These are phyloP conservation scores for Delia radicum DNA, from an alignment of 1,140 invertebrate species.

Conservation along the genomic window DNA sequence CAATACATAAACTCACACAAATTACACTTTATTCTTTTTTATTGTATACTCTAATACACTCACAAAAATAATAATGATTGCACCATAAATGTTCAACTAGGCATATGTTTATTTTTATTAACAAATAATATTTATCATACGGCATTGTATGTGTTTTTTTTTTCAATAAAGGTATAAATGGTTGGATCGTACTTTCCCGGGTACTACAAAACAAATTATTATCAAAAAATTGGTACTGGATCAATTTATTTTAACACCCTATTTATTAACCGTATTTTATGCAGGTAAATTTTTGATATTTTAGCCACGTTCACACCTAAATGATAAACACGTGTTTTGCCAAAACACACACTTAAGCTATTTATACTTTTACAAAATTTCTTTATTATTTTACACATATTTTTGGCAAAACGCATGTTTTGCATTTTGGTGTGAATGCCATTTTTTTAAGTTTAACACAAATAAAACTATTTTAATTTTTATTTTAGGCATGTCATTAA, in stretches of 20 bases:
- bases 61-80: background rate
- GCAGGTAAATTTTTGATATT: constrained; percentile 66
- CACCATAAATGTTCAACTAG: background rate
- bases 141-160: background rate
- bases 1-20: no score
- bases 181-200: constrained; percentile 69
- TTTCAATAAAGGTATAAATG: constrained; percentile 70
- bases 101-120: background rate
- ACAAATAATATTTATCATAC: background rate
- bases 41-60: no score
- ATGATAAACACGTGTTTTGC: no score
- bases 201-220: constrained; percentile 65
- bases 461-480: background rate
- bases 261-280: constrained; percentile 69
- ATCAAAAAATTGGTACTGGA: constrained; percentile 73
- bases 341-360: no score
- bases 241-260: constrained; percentile 75
- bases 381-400: background rate
- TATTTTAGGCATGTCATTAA: constrained; percentile 67
- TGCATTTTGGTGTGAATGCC: no score
- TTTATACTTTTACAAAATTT: background rate
- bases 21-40: no score
- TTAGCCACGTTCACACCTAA: no score
- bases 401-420: no score
- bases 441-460: background rate